Conservation (phyloP, 2,113 vertebrate species). For the Morphnarchus princeps region DNA sequence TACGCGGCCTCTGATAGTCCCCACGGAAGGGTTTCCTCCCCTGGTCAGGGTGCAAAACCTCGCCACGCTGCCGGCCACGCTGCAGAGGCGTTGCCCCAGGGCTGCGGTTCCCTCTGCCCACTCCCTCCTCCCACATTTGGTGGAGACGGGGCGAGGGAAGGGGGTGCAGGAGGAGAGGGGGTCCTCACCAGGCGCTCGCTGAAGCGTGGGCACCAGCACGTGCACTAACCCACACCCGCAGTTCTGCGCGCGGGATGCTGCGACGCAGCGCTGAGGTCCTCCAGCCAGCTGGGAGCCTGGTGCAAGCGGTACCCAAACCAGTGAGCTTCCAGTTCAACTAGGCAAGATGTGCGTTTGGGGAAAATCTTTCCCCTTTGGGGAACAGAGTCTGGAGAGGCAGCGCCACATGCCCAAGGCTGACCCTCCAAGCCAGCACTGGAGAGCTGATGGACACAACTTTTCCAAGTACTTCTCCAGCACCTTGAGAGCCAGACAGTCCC, state of each 20-base stretch:
- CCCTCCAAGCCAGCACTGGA: background rate
- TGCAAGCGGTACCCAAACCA: background rate
- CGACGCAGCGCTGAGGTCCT: background rate
- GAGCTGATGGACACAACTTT: background rate
- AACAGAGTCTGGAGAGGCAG: background rate
- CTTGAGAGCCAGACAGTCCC: background rate
- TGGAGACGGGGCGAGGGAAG: background rate
- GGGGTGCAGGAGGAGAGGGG: background rate
- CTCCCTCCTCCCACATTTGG: background rate
- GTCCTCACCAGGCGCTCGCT: background rate
- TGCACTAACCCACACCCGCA: background rate
- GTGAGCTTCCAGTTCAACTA: background rate
- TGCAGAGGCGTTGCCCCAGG: background rate
- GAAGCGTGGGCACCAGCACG: fast-evolving
- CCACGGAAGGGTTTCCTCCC: background rate
- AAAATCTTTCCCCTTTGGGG: background rate
- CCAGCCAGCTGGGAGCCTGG: background rate
- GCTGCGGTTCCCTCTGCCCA: background rate
- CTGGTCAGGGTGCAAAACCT: background rate
- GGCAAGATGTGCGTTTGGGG: background rate
- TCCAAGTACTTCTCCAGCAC: background rate
- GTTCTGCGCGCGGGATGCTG: background rate
- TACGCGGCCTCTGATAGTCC: background rate
- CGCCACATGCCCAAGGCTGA: background rate
- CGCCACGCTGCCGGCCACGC: fast-evolving